These are phyloP conservation scores for Osmoderma eremita DNA, from an alignment of 2,888 invertebrate genomes.

Conservation along the genomic window DNA sequence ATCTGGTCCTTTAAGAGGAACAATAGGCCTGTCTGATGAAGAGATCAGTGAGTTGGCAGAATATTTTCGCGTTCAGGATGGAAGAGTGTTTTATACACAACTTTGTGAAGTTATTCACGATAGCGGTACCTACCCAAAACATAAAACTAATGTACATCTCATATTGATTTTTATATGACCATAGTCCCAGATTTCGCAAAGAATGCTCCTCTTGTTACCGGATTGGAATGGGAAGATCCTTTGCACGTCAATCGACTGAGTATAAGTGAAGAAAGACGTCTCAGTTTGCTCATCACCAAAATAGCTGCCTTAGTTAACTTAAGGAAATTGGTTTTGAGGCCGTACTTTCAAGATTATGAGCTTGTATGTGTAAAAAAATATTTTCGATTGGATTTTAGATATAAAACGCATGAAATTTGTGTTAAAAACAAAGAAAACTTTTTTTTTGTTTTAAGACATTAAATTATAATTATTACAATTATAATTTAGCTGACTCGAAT, in stretches of 20 bases:
- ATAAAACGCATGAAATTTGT: too few species aligned
- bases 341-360: conserved; percentile 81
- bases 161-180: background rate
- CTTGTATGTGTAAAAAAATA: conserved; percentile 62
- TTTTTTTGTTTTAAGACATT: background rate
- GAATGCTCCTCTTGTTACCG: conserved; percentile 65
- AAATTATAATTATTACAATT: background rate
- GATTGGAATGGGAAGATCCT: conserved; percentile 76
- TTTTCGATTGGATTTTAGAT: too few species aligned
- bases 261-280: conserved; percentile 72
- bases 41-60: conserved; percentile 79
- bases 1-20: conserved; percentile 72
- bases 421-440: background rate
- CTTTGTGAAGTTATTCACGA: conserved; percentile 79
- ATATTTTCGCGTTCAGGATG: conserved; percentile 83
- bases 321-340: conserved; percentile 73
- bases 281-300: conserved; percentile 77
- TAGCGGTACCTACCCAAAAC: conserved; percentile 66
- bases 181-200: conserved; percentile 65
- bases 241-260: conserved; percentile 74
- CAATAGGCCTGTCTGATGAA: conserved; percentile 75
- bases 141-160: background rate
- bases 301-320: conserved; percentile 71
- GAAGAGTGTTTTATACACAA: conserved; percentile 79
- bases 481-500: too few species aligned